Percentiles rank a stretch among this genome's conserved stretches.
Conservation (phyloP, 2,888 invertebrate species). For the Fragum sueziense region DNA sequence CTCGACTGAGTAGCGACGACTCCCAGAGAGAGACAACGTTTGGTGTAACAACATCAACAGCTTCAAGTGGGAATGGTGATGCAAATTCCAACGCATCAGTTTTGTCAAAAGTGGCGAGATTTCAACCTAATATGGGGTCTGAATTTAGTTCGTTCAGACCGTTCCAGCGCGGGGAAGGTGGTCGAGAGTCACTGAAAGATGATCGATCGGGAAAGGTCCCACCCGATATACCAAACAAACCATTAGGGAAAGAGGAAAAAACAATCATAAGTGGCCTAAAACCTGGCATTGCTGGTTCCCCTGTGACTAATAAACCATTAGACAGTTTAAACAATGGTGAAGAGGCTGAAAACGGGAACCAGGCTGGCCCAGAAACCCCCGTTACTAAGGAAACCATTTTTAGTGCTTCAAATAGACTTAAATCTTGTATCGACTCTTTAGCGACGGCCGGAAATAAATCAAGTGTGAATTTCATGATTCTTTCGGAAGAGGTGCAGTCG, state of each 20-base stretch:
- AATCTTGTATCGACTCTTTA: conserved; percentile 74
- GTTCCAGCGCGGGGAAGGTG: conserved; percentile 61
- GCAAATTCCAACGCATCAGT: conserved; percentile 62
- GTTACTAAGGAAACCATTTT: conserved; percentile 72
- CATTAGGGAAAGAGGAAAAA: conserved; percentile 67
- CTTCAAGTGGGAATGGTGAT: conserved; percentile 35
- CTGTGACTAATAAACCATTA: conserved; percentile 38
- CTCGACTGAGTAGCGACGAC: conserved; percentile 58
- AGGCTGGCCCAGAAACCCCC: conserved; percentile 56
- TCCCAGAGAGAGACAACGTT: conserved; percentile 48
- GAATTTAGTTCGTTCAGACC: conserved; percentile 65
- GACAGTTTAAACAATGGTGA: conserved; percentile 52
- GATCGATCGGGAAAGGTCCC: conserved; percentile 59
- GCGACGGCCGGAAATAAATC: conserved; percentile 76
- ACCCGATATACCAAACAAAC: conserved; percentile 63
- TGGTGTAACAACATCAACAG: conserved; percentile 36
- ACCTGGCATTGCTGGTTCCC: conserved; percentile 47
- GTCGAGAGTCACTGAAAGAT: conserved; percentile 63
- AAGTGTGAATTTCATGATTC: conserved; percentile 88
- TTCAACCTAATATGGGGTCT: conserved; percentile 64
- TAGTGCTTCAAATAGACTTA: conserved; percentile 70
- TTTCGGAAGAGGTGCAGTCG: conserved; percentile 90
- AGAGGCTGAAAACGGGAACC: conserved; percentile 39
- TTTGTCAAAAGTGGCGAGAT: conserved; percentile 69
- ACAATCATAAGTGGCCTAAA: conserved; percentile 66